Conservation (phyloP, 2,113 vertebrate genomes). For the Platysternon megacephalum region DNA sequence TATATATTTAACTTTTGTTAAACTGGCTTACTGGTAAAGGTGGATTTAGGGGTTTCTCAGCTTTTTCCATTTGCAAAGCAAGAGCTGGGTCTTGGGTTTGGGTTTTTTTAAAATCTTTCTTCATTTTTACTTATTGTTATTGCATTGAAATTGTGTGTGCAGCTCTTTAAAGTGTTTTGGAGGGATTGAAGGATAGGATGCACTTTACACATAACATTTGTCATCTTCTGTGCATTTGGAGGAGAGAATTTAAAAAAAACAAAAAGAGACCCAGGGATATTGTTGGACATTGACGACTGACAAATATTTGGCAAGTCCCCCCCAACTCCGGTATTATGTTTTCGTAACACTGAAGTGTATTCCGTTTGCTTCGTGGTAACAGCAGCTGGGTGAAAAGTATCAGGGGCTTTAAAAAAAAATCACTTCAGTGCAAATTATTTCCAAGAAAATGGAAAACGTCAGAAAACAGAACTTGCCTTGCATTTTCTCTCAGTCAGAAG, state of each 20-base stretch:
- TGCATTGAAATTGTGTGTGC: constrained; percentile 30
- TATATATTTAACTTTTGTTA: constrained; percentile 66
- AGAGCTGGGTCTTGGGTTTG: neutral
- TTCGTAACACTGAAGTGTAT: constrained; percentile 14
- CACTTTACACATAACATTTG: constrained; percentile 60
- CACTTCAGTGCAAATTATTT: constrained; percentile 19
- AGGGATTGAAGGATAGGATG: constrained; percentile 20
- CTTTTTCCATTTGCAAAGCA: neutral
- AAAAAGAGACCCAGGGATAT: constrained; percentile 12
- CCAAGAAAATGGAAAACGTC: constrained; percentile 21
- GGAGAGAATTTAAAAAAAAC: neutral
- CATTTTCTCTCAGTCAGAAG: constrained; percentile 26
- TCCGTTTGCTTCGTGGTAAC: constrained; percentile 56
- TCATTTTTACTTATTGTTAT: constrained; percentile 40
- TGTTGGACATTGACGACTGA: neutral
- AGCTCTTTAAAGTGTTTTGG: constrained; percentile 45
- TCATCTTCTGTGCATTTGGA: constrained; percentile 47
- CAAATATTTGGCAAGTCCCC: constrained; percentile 36
- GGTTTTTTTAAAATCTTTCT: neutral
- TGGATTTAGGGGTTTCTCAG: neutral
- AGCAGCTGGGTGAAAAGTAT: constrained; percentile 54
- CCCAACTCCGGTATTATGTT: neutral
- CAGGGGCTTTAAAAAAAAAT: neutral
- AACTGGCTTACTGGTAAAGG: constrained; percentile 1
- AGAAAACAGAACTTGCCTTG: constrained; percentile 42